Base-by-base conservation (phyloP, 2,797 vertebrate genomes). In the Phataginus tricuspis region DNA sequence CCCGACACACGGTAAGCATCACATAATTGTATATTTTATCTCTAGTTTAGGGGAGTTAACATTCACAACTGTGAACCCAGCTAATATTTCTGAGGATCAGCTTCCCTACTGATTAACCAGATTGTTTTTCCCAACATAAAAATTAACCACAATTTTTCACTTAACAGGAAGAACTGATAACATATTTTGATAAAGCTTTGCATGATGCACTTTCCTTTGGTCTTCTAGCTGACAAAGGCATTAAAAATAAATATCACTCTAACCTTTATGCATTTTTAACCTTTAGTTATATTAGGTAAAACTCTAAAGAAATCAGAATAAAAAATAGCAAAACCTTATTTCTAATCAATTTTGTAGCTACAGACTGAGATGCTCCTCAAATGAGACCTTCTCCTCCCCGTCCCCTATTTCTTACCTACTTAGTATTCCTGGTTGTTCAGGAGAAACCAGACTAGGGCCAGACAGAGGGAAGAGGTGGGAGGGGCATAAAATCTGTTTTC, bases 401-500 rank as follows among this genome's bases (percentile, higher is more conserved):
- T 59, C 49, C 34, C 37, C 51, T 25, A 63, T 42, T 79, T 45
- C 69, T 83, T 74, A 21, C 42, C 71, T 51, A 19, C 53, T 85
- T 75, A 27, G 18, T 87, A 49, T 88, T 80, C 45, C 49, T 71
- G n/a, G 53, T 86, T 79, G 29, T 82, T 90, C 66, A 14, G 31
- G 45, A 53, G 45, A 89, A 92, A 92, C 15, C 69, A 82, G 71
- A 86, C 7, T 1, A 69, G 19, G 15, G 31, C 80, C 80, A 80
- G 34, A 6, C 53, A 94, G 45, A 11, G 2, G 45, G 59, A 94
- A 94, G 39, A 89, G 37, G 12, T 25, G 3, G 2, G 27, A 9
- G 42, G 66, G 51, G 37, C n/a, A 88, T 49, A 75, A 90, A 90
- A 45, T 64, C 82, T 92, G 34, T 91, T 71, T 84, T 85, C 61